phyloP scores from a whole-genome alignment of 2,113 vertebrate species.

The Budorcas taxicolor region DNA sequence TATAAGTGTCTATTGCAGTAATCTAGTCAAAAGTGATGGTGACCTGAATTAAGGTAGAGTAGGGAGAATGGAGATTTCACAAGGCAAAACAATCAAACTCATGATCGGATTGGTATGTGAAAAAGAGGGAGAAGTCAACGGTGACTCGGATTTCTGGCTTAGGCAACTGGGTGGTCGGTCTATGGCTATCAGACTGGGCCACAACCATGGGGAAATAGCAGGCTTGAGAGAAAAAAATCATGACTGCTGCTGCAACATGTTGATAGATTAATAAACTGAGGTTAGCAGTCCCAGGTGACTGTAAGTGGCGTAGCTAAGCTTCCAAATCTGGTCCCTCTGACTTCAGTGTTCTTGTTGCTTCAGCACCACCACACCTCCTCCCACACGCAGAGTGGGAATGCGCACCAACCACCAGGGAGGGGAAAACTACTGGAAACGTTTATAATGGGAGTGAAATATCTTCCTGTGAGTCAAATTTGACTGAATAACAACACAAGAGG shows the following conservation, averaged over 20 bases:
- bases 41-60: neutral
- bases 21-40: neutral
- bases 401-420: neutral
- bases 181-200: neutral
- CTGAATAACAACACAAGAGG: neutral
- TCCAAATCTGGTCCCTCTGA: neutral
- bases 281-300: neutral
- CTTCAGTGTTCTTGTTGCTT: neutral
- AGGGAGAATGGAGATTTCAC: neutral
- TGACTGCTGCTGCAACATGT: neutral
- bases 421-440: neutral
- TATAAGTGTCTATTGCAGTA: neutral
- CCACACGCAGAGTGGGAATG: neutral
- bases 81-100: neutral
- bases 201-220: neutral
- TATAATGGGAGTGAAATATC: neutral
- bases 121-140: neutral
- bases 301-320: slow-evolving; percentile 1
- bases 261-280: slow-evolving; percentile 21
- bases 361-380: neutral
- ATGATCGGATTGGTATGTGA: neutral
- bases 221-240: neutral
- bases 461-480: neutral
- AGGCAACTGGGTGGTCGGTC: neutral
- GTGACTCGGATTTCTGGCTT: slow-evolving; percentile 15